Base-by-base conservation (phyloP, 1,140 invertebrate species). In the Yoshiicerus persimilis region DNA sequence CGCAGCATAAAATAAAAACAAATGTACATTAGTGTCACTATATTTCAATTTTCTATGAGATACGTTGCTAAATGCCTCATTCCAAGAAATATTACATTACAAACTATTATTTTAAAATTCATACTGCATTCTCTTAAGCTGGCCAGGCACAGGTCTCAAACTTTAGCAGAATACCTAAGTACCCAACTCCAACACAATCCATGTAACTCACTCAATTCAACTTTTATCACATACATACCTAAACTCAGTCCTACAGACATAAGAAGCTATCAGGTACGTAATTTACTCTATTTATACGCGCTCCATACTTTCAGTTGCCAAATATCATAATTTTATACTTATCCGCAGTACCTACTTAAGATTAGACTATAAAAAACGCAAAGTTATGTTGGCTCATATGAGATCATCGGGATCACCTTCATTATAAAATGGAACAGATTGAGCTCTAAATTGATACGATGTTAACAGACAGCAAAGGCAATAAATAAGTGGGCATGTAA, bases 21-120 rank as follows among this genome's bases (percentile, higher is more conserved):
- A 84, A 84, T 84, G 83, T 84, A 56, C 84, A 86, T 86, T 86
- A 86, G 27, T 86, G 84, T 86, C 84, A 32, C 47, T 56, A 86
- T 86, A 86, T 64, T 86, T 86, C 84, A 86, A 64, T 56, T 84
- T 30, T 84, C 20, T 84, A 25, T 47, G 41, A 47, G 83, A 27
- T 27, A 84, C 30, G n/a, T 64, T 23, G 41, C 32, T 86, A 86
- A 85, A 62, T 86, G 84, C 11, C 32, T 56, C 41, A 64, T 23
- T 36, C 30, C n/a, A 64, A 86, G 83, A 41, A 30, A 62, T 41
- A 41, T 27, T 84, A 36, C 5, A 56, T 27, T 84, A 47, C 39
- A 84, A 20, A 75, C 23, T 34, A 30, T 47, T 66, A 86, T 64
- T 86, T 86, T 66, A 86, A 80, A 36, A 86, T 86, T 86, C 84